phyloP scores from a whole-genome alignment of 2,888 invertebrate species.

The Ametastegia equiseti region DNA sequence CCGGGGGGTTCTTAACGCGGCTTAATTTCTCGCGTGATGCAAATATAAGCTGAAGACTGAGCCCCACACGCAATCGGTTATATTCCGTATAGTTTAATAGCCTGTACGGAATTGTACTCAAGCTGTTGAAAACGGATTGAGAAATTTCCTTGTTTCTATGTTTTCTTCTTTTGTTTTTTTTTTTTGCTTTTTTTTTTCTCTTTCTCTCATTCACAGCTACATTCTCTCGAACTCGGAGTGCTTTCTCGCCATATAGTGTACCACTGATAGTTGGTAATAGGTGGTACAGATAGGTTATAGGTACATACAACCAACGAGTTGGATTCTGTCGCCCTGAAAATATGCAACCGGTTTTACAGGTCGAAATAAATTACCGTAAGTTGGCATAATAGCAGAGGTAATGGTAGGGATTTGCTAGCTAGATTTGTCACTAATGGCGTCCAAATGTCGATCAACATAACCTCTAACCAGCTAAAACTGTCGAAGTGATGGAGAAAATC shows the following conservation, averaged over 20 bases:
- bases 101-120: neutral
- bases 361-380: too few relatives aligned
- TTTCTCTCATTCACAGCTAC: neutral
- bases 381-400: too few relatives aligned
- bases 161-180: too few relatives aligned
- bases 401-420: too few relatives aligned
- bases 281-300: too few relatives aligned
- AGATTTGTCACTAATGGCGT: too few relatives aligned
- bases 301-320: too few relatives aligned
- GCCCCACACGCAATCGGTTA: neutral
- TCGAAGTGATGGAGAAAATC: too few relatives aligned
- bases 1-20: neutral
- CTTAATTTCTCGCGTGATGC: neutral
- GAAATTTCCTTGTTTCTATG: neutral
- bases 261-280: neutral
- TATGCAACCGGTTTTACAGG: too few relatives aligned
- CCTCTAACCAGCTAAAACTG: too few relatives aligned
- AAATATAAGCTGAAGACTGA: neutral
- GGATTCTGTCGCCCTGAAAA: too few relatives aligned
- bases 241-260: neutral
- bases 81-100: neutral
- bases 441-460: too few relatives aligned
- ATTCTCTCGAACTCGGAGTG: neutral
- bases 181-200: neutral
- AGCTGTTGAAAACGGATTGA: conserved; percentile 18